Conservation (phyloP, 1,140 invertebrate genomes). For the Pseudomyrmex cubaensis region DNA sequence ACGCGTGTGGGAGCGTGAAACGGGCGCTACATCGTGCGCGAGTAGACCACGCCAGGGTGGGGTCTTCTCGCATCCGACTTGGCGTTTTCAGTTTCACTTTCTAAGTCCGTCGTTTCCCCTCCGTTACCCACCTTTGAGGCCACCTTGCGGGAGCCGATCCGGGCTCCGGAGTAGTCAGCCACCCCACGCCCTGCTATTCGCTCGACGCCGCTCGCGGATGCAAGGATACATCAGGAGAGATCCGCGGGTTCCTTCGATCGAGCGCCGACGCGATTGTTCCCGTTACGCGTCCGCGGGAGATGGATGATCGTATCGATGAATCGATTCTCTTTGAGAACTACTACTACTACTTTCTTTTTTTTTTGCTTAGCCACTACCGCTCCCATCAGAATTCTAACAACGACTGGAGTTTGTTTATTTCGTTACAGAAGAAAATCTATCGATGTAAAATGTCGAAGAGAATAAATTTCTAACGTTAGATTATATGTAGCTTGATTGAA, state of each 20-base stretch:
- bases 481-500: no score
- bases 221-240: slow-evolving; percentile 54
- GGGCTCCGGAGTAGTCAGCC: slow-evolving; percentile 68
- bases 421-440: background rate
- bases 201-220: slow-evolving; percentile 66
- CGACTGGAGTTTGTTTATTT: background rate
- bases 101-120: slow-evolving; percentile 72
- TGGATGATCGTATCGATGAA: slow-evolving; percentile 18
- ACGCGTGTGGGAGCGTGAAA: slow-evolving; percentile 43
- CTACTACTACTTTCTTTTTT: background rate
- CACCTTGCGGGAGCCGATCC: slow-evolving; percentile 72
- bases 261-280: slow-evolving; percentile 33
- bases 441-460: no score
- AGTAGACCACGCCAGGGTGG: slow-evolving; percentile 80
- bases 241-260: slow-evolving; percentile 55
- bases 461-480: no score
- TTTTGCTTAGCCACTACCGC: background rate
- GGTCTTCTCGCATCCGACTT: slow-evolving; percentile 80
- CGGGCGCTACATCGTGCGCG: slow-evolving; percentile 41
- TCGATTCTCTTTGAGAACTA: slow-evolving; percentile 1
- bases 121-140: slow-evolving; percentile 62
- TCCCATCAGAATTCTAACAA: background rate
- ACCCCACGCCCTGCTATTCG: slow-evolving; percentile 73
- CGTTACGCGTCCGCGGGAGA: slow-evolving; percentile 39
- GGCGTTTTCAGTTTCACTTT: slow-evolving; percentile 83